A percentile compares a stretch with the other conserved stretches of the same genome.
phyloP scores from a whole-genome alignment of 2,113 vertebrate species.

The Boulengeromyrus knoepffleri region DNA sequence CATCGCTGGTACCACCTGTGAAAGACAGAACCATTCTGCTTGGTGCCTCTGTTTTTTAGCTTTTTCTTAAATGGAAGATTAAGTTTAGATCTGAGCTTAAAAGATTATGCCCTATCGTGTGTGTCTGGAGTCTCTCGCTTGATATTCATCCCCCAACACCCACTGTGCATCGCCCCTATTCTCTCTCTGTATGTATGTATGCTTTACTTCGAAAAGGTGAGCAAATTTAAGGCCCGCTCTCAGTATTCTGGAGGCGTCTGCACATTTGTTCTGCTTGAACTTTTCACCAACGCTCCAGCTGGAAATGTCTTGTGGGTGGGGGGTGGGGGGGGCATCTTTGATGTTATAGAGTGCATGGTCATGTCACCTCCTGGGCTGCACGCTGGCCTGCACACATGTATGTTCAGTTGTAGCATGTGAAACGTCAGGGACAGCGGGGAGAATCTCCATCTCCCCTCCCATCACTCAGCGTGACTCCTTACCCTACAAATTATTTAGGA shows the following conservation, averaged over 20 bases:
- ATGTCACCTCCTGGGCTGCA: neutral
- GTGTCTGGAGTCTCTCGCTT: constrained; percentile 52
- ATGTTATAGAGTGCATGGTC: neutral
- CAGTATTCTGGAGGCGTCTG: constrained; percentile 32
- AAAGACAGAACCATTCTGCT: constrained; percentile 32
- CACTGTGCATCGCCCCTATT: constrained; percentile 32
- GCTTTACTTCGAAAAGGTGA: constrained; percentile 14
- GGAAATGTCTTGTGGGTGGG: neutral
- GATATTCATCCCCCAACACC: constrained; percentile 37
- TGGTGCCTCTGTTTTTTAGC: constrained; percentile 51
- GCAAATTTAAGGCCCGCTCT: constrained; percentile 24
- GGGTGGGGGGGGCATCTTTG: neutral
- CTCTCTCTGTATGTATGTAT: neutral
- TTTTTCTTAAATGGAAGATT: constrained; percentile 60
- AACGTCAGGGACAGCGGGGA: neutral
- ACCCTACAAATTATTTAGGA: constrained; percentile 59
- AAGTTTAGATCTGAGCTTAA: constrained; percentile 58
- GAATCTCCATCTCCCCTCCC: constrained; percentile 5
- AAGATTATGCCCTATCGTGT: constrained; percentile 54
- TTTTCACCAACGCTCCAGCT: constrained; percentile 15
- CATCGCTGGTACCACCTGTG: neutral
- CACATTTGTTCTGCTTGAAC: constrained; percentile 32
- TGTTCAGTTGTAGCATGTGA: neutral
- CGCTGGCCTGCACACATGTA: neutral
- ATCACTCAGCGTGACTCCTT: constrained; percentile 43